Evolutionary conservation across 1,140 invertebrate genomes (phyloP), one percentile per base, ranked within the genome.

Genomic region (Drosophila pseudoobscura): DNA sequence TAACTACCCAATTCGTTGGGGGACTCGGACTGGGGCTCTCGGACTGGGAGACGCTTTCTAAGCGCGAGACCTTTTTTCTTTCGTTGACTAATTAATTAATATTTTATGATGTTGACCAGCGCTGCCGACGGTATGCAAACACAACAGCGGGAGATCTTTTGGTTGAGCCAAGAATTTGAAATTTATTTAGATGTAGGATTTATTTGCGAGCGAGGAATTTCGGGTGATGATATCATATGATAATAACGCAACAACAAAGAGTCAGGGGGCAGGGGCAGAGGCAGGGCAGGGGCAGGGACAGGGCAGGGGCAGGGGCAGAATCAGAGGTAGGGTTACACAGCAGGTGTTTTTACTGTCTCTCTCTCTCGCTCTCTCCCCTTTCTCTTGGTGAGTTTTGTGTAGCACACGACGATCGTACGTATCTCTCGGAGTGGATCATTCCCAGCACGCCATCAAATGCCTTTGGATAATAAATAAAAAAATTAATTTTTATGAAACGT

Each of bases 401-500:
- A 75, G 73, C 73, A 75, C 69, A 73, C 68, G 68, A 62, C 57
- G 46, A 55, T 65, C 57, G 71, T 43, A 35, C 53, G 43, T 51
- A 51, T 55, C 53, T 58, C 41, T 56, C 62, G 54, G 71, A 54
- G 41, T 49, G 39, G 41, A 59, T 50, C 75, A 75, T 61, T 71
- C 82, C 64, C 82, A 87, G 82, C 82, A 87, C 64, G 82, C 83
- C 74, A 87, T 87, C 80, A 88, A 87, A 87, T 75, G 78, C 84
- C 74, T 83, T 85, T 82, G 82, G 60, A 78, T 75, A 87, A 87
- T 87, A 87, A 87, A 88, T 88, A 88, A 88, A 88, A 87, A 88
- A 88, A 83, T 82, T 83, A 88, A 83, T 88, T 88, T 87, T 88
- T 88, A 88, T 88, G 83, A 88, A 88, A 88, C 83, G 83, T 88